Conservation (phyloP, 2,797 vertebrate genomes). For the Squalus acanthias region DNA sequence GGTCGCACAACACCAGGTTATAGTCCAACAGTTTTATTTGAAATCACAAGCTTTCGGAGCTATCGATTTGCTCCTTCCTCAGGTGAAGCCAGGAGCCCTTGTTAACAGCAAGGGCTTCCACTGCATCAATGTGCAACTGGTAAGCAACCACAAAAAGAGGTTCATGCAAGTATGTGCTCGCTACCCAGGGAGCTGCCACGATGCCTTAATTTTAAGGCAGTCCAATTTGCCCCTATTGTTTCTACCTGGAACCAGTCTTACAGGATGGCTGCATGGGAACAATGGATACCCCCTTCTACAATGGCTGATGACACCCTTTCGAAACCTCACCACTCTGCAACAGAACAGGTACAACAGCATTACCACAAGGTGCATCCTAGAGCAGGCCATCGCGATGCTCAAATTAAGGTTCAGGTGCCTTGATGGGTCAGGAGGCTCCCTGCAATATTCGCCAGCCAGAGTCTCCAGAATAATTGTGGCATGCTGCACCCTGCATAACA, state of each 20-base stretch:
- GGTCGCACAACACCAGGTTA: no score
- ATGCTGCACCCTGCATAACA: not conserved
- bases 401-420: not conserved
- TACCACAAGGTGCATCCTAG: not conserved
- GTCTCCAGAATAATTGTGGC: not conserved
- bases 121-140: not conserved
- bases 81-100: not conserved
- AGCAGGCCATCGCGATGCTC: not conserved
- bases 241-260: not conserved
- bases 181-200: not conserved
- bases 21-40: no score
- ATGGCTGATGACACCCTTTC: not conserved
- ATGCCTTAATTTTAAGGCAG: not conserved
- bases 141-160: not conserved
- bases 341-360: not conserved
- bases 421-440: no score
- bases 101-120: not conserved
- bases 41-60: no score
- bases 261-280: not conserved
- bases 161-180: not conserved
- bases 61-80: no score
- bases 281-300: not conserved
- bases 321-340: not conserved
- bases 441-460: not conserved
- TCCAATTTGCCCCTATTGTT: not conserved